These are phyloP conservation scores for Myopa tessellatipennis DNA, from an alignment of 2,888 invertebrate genomes.

Conservation along the genomic window DNA sequence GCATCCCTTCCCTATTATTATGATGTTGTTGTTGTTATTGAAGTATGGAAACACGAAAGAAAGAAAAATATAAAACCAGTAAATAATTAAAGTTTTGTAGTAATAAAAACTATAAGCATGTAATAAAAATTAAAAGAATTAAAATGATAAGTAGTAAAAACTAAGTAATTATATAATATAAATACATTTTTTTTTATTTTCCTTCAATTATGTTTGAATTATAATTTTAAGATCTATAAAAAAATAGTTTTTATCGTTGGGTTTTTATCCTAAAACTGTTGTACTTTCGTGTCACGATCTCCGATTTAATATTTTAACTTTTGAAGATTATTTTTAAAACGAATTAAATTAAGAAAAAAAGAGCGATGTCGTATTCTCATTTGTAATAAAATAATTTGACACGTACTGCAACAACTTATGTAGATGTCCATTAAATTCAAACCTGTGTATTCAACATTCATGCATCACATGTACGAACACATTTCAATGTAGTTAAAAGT, in stretches of 20 bases:
- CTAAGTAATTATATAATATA: neutral
- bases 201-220: no score
- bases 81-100: no score
- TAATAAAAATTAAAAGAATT: neutral
- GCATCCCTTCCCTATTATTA: conserved; percentile 86
- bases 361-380: no score
- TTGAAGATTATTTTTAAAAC: no score
- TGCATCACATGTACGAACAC: neutral
- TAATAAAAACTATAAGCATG: neutral
- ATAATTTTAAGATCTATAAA: no score
- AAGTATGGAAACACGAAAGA: conserved; percentile 15
- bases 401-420: neutral
- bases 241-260: no score
- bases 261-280: no score
- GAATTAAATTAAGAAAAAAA: no score
- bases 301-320: no score
- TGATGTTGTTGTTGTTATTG: conserved; percentile 12
- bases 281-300: no score
- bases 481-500: neutral
- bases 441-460: neutral
- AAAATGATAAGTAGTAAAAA: neutral
- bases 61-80: conserved; percentile 18
- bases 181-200: no score
- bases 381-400: no score
- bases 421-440: neutral